Evolutionary conservation across 2,888 invertebrate species (phyloP).

Genomic region (Cylindroiulus punctatus): DNA sequence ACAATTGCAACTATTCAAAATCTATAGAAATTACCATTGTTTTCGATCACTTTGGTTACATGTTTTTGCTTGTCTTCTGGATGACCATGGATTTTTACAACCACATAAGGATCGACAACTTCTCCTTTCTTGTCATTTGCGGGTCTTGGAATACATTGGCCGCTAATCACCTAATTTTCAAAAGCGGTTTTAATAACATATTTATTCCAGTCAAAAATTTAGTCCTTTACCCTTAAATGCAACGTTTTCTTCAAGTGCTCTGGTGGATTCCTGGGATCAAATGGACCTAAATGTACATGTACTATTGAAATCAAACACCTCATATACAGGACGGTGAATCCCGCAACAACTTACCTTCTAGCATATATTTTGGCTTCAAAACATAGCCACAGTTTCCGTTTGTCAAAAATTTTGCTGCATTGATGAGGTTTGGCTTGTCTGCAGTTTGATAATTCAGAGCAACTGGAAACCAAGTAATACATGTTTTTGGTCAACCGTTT

Average conservation of each 20-base stretch:
- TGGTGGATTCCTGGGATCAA: not conserved
- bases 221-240: not conserved
- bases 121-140: conserved; percentile 65
- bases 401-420: conserved; percentile 69
- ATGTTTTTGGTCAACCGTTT: too few species aligned
- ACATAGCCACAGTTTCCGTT: conserved; percentile 73
- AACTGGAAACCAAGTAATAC: conserved; percentile 63
- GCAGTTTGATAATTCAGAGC: conserved; percentile 73
- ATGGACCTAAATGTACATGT: not conserved
- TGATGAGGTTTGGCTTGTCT: conserved; percentile 69
- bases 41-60: conserved; percentile 68
- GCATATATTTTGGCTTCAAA: conserved; percentile 70
- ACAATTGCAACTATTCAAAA: too few species aligned
- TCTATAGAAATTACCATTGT: conserved; percentile 68
- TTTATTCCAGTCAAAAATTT: too few species aligned
- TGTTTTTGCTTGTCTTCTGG: conserved; percentile 66
- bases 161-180: conserved; percentile 68
- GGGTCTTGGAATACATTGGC: conserved; percentile 71
- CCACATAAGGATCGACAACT: conserved; percentile 72
- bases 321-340: too few species aligned
- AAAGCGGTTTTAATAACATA: not conserved
- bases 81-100: conserved; percentile 67
- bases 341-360: conserved; percentile 59
- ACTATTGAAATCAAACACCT: too few species aligned
- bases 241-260: not conserved